Evolutionary conservation across 1,140 invertebrate species (phyloP), one percentile per base, ranked within the genome.

Genomic region (Aporrectodea caliginosa): DNA sequence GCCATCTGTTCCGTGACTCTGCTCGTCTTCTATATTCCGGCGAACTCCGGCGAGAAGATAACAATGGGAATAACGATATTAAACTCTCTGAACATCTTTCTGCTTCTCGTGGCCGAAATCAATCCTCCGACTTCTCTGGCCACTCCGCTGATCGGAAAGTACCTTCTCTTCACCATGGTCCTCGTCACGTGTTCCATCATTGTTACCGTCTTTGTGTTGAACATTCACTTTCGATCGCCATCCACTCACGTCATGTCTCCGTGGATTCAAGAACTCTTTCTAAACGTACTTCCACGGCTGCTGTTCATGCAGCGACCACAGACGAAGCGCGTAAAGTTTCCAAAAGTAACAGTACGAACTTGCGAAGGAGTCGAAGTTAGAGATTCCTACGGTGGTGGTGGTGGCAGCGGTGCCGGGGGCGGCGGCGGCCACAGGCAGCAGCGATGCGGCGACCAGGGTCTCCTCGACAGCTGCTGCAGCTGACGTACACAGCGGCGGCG

Each of bases 281-380:
- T 87, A 35, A 84, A 88, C 75, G 85, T 88, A 75, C 82, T 89
- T 30, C 88, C 88, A 12, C 79, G 84, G 73, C 82, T 88, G 35
- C 80, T 89, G 34, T 82, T 87, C 77, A 88, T 89, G 87, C 84
- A 83, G 80, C 83, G 86, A 34, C 87, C 87, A 43, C 77, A 82
- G 69, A 69, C 80, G 73, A 75, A 80, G n/a, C 43, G 82, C 22
- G 72, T 69, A 29, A 31, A 31, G 27, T 75, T 32, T 68, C 79
- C 75, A 1, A 82, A 82, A 70, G 91, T 93, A 31, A 91, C 93
- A 90, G 91, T 94, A 29, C 90, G 93, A 84, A 93, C 93, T 32
- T 94, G 93, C 85, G 94, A 94, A 83, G 93, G 93, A 72, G 89
- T 94, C 69, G 93, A 94, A 84, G 88, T 93, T 35, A 89, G 92